Evolutionary conservation across 2,888 invertebrate genomes (phyloP).

Genomic region (Melinopterus prodromus): DNA sequence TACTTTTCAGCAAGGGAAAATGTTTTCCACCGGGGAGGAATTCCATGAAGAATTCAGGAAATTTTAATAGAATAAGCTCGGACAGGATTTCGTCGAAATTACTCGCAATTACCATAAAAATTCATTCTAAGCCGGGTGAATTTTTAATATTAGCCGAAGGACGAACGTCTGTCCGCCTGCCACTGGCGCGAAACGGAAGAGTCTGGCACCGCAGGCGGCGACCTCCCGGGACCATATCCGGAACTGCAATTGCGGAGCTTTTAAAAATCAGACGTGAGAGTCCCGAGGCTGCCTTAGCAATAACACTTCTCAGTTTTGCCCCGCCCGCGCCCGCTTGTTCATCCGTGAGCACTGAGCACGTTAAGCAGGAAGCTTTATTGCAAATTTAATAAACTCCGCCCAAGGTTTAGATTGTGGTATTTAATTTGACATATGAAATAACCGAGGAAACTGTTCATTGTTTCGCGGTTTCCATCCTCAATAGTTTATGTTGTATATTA

Average conservation of each 20-base stretch:
- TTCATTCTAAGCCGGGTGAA: background rate
- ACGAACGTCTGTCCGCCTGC: background rate
- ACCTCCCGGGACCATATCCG: background rate
- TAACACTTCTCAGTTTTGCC: background rate
- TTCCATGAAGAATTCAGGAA: background rate
- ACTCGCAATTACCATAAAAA: background rate
- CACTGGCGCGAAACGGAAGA: background rate
- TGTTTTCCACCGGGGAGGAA: background rate
- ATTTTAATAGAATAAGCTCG: background rate
- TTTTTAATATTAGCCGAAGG: background rate
- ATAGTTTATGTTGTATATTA: too few relatives aligned
- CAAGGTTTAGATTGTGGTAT: background rate
- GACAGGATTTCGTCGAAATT: background rate
- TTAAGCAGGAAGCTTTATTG: background rate
- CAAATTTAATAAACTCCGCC: background rate
- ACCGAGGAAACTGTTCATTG: too few relatives aligned
- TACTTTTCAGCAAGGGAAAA: background rate
- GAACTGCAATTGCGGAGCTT: background rate
- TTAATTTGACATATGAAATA: background rate
- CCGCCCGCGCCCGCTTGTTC: background rate
- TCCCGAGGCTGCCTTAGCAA: too few relatives aligned
- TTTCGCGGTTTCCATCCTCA: too few relatives aligned
- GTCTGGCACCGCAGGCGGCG: background rate
- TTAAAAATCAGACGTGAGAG: background rate
- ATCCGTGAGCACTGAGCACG: background rate